Evolutionary conservation across 2,888 invertebrate genomes (phyloP), one percentile per base, ranked within the genome.

Genomic region (Amorpha juglandis): DNA sequence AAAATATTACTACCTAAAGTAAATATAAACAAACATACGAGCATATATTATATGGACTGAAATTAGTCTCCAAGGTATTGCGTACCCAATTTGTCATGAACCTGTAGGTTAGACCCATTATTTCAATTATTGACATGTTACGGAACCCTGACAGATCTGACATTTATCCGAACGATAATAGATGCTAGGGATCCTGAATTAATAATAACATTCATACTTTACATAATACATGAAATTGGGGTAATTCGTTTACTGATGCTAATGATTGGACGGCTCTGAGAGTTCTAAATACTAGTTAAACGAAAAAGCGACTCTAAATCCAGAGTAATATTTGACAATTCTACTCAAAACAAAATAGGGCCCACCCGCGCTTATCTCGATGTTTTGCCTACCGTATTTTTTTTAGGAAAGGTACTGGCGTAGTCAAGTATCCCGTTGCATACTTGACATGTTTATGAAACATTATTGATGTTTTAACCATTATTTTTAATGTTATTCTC

Each of bases 101-200:
- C 38, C 38, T 16, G 9, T 11, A 35, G 11, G 38, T 58, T 38
- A 38, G 38, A 4, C 16, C 38, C 16, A 58, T 42, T 58, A n/a
- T n/a, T n/a, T n/a, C n/a, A n/a, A 38, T 58, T 38, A 58, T 53
- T 53, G 53, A 58, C 38, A 42, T 19, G 38, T 16, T 58, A 58
- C 55, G 38, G 38, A 55, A 16, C 35, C 16, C 55, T 35, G 55
- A n/a, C 55, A 55, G 55, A 35, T 16, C n/a, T n/a, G 55, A 55
- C 35, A n/a, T 55, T 35, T 35, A 55, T 35, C 55, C 35, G 35
- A 35, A 14, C 35, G 33, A 14, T 33, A 38, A n/a, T 35, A 16
- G 38, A 6, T 16, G 55, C 38, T 16, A 1, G 4, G 16, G 4
- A 4, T n/a, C 8, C 11, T 16, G 38, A 38, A 55, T 55, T 11